Percentiles rank a stretch among this genome's conserved stretches.
phyloP scores from a whole-genome alignment of 2,888 invertebrate species.

The Orthosia gothica region DNA sequence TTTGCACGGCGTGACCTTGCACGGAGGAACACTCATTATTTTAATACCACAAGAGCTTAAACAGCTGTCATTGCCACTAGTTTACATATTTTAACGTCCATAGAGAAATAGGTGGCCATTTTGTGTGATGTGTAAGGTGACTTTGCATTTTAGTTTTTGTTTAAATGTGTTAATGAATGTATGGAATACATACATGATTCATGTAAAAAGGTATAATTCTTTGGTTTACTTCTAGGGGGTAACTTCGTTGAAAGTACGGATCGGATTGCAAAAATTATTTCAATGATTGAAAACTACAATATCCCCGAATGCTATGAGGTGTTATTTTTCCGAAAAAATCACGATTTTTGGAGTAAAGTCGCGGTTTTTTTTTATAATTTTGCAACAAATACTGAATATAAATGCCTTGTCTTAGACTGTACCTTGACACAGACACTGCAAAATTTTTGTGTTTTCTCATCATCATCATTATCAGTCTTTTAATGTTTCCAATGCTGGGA shows the following conservation, averaged over 20 bases:
- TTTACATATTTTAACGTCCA: slow-evolving; percentile 52
- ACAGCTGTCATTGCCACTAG: slow-evolving; percentile 53
- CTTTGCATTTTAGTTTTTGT: slow-evolving; percentile 24
- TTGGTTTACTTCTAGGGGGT: no score
- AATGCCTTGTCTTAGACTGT: neutral
- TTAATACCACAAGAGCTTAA: slow-evolving; percentile 67
- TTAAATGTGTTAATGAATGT: neutral
- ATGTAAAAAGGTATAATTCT: no score
- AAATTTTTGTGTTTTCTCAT: no score
- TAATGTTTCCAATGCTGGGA: no score
- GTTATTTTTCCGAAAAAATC: no score
- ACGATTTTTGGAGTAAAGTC: no score
- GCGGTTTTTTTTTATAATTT: no score
- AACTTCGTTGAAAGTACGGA: no score
- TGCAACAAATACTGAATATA: neutral
- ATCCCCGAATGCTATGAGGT: no score
- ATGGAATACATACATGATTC: neutral
- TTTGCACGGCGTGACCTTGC: slow-evolving; percentile 81
- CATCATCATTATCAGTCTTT: no score
- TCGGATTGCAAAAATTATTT: no score
- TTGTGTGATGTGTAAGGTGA: slow-evolving; percentile 30
- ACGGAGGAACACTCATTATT: slow-evolving; percentile 76
- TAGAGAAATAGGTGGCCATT: slow-evolving; percentile 12
- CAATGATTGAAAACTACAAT: no score
- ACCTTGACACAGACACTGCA: neutral